A percentile compares a stretch with the other conserved stretches of the same genome.
phyloP scores from a whole-genome alignment of 2,888 invertebrate genomes.

The Drosophila robusta region DNA sequence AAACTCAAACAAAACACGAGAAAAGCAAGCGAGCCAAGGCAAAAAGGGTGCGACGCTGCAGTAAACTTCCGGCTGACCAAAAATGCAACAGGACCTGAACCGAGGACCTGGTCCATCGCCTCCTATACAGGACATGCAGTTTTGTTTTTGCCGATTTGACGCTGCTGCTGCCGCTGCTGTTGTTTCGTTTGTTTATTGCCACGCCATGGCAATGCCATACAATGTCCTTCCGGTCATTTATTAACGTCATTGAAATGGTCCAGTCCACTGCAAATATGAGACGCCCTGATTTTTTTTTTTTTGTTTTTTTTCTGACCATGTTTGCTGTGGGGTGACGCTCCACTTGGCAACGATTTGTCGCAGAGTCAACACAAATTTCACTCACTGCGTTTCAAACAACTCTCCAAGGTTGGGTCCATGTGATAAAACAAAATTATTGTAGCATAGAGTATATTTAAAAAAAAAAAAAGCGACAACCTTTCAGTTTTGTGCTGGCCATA shows the following conservation, averaged over 20 bases:
- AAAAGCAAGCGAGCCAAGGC: constrained; percentile 24
- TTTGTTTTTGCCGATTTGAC: constrained; percentile 50
- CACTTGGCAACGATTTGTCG: constrained; percentile 76
- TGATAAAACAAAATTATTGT: constrained; percentile 51
- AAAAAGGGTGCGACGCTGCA: constrained; percentile 75
- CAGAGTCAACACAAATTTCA: constrained; percentile 72
- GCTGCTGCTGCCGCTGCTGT: constrained; percentile 36
- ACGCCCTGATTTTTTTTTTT: constrained; percentile 39
- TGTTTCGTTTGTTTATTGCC: constrained; percentile 73
- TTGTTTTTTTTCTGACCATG: constrained; percentile 38
- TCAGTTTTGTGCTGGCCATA: constrained; percentile 8
- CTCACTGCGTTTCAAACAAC: constrained; percentile 38
- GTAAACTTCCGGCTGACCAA: constrained; percentile 75
- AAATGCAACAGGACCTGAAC: constrained; percentile 74
- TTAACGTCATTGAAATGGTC: constrained; percentile 77
- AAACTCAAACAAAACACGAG: constrained; percentile 38
- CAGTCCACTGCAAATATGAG: constrained; percentile 50
- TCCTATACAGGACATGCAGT: constrained; percentile 43
- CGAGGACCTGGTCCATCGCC: constrained; percentile 62
- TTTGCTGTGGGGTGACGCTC: constrained; percentile 54
- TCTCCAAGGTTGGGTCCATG: constrained; percentile 53
- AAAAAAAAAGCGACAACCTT: neutral
- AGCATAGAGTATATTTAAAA: constrained; percentile 35
- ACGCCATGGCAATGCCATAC: constrained; percentile 73
- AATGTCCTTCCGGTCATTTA: constrained; percentile 81